These are phyloP conservation scores for Colistium nudipinnis DNA, from an alignment of 2,113 vertebrate genomes.

Conservation along the genomic window DNA sequence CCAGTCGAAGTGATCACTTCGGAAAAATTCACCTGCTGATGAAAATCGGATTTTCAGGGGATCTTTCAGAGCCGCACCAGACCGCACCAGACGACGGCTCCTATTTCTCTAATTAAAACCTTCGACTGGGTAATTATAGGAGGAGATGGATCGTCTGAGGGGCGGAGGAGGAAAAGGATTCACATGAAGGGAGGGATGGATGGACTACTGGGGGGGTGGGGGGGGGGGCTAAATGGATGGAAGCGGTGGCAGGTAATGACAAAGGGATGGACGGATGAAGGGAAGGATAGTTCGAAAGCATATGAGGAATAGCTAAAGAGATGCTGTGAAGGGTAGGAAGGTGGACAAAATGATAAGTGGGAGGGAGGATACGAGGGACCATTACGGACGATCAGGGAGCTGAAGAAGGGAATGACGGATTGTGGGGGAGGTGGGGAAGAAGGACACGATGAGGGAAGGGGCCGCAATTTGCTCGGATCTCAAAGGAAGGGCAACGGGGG, in stretches of 20 bases:
- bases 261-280: conserved; percentile 22
- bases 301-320: background rate
- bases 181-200: conserved; percentile 25
- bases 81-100: conserved; percentile 32
- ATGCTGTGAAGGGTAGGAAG: conserved; percentile 14
- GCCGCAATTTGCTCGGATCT: conserved; percentile 53
- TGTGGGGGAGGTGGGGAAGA: conserved; percentile 16
- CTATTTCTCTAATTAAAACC: conserved; percentile 65
- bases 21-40: conserved; percentile 52
- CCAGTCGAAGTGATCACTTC: conserved; percentile 49
- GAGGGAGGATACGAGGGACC: conserved; percentile 3
- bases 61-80: conserved; percentile 18
- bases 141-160: conserved; percentile 25
- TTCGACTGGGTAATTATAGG: conserved; percentile 53
- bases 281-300: conserved; percentile 6
- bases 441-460: conserved; percentile 39
- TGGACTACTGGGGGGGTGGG: background rate
- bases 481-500: conserved; percentile 47
- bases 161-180: background rate
- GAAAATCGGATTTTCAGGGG: conserved; percentile 58
- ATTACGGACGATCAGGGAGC: conserved; percentile 16
- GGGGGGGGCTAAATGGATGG: background rate
- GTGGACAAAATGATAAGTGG: conserved; percentile 8
- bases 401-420: conserved; percentile 6
- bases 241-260: conserved; percentile 14